Evolutionary conservation across 2,113 vertebrate genomes (phyloP), one percentile per base, ranked within the genome.

Genomic region (Miniopterus natalensis): DNA sequence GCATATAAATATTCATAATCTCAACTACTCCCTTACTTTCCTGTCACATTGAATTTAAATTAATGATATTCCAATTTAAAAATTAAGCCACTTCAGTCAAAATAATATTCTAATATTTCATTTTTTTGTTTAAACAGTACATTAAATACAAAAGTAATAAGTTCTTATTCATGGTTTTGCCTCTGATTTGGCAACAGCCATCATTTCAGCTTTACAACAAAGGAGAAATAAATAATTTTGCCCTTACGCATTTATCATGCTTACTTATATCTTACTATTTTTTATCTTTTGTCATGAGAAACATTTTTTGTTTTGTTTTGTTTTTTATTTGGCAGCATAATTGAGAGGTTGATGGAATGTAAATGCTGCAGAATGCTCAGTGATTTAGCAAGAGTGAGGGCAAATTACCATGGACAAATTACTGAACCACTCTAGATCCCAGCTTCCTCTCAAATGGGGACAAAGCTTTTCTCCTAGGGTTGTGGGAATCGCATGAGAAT

Each of bases 1-100:
- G 61, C 36, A 93, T 86, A 80, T 78, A 87, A 94, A 84, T 86
- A 95, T 94, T 93, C 51, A 96, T 49, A 93, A 74, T 85, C 93
- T 85, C 47, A 95, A 68, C n/a, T 47, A 86, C 49, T 83, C 47
- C 57, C 84, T 95, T 92, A 89, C 95, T 96, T 89, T 78, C 51
- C 27, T 81, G 57, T 89, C 81, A 95, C 83, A 91, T 63, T 93
- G 53, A 96, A 93, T 93, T 92, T 78, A 83, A 59, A 88, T 95
- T 61, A 83, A 89, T 88, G 21, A 71, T 73, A 96, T 68, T 55
- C 42, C 45, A 84, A 83, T 70, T 73, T 68, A 95, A 93, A 90
- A 89, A 80, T 73, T 74, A 95, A 89, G 51, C 21, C 49, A 81
- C 92, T 31, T 8, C 1, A 87, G 40, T 95, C 74, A 93, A 93